Percentiles rank a stretch among this genome's conserved stretches.
These are phyloP conservation scores for Nyctalus aviator DNA, from an alignment of 2,797 vertebrate species.

Conservation along the genomic window DNA sequence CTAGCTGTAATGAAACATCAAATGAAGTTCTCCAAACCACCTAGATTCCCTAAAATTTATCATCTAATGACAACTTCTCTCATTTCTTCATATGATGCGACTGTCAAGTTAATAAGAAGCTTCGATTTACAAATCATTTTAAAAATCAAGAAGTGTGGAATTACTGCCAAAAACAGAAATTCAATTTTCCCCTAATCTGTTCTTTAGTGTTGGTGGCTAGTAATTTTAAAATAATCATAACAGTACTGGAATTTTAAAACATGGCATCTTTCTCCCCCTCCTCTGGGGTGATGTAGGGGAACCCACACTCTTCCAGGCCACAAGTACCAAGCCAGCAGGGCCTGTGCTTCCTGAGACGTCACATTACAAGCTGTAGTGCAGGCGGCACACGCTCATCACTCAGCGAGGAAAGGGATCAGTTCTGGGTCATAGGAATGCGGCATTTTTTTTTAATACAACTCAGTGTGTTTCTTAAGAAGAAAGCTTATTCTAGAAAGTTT, in stretches of 20 bases:
- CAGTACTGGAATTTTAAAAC: conserved; percentile 12
- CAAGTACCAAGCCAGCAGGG: not conserved
- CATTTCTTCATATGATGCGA: conserved; percentile 50
- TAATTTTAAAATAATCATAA: not conserved
- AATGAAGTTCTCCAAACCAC: conserved; percentile 67
- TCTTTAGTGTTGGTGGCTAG: not conserved
- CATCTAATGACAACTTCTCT: not conserved
- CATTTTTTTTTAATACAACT: conserved; percentile 64
- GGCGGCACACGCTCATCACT: conserved; percentile 77
- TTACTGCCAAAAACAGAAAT: conserved; percentile 67
- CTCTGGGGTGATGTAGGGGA: not conserved
- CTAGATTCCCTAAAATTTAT: not conserved
- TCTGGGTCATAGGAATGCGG: conserved; percentile 80
- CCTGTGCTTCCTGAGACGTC: conserved; percentile 59
- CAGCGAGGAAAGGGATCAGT: conserved; percentile 71
- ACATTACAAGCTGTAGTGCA: not conserved
- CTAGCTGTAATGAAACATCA: conserved; percentile 67
- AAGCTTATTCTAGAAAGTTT: not conserved
- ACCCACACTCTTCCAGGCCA: not conserved
- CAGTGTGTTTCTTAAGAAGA: not conserved
- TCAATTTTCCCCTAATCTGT: not conserved
- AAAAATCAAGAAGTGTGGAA: conserved; percentile 66
- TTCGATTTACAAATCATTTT: conserved; percentile 62
- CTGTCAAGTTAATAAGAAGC: conserved; percentile 27
- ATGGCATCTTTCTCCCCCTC: not conserved